phyloP scores from a whole-genome alignment of 2,888 invertebrate species.

The Eurytoma adleriae region DNA sequence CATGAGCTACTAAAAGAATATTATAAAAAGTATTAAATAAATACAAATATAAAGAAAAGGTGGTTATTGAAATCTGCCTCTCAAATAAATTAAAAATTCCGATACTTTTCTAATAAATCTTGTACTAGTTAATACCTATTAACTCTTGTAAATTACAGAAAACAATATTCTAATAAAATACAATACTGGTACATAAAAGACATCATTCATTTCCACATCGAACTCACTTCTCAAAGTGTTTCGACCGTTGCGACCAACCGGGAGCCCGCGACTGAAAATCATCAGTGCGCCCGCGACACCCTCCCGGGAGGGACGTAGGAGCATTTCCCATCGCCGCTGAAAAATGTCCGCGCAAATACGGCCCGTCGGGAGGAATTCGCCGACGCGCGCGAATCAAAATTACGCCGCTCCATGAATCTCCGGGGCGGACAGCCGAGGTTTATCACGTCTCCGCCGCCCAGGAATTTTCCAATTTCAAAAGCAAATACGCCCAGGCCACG shows the following conservation, averaged over 20 bases:
- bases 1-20: no score
- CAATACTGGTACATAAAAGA: no score
- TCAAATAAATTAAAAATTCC: no score
- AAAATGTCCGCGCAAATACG: background rate
- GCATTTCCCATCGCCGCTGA: background rate
- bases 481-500: slow-evolving; percentile 58
- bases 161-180: no score
- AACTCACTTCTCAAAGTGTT: background rate
- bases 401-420: slow-evolving; percentile 28
- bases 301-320: background rate
- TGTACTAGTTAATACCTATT: no score
- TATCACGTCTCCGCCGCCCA: slow-evolving; percentile 46
- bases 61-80: no score
- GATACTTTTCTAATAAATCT: no score
- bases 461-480: slow-evolving; percentile 68
- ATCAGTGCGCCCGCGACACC: background rate
- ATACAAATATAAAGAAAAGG: no score
- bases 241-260: background rate
- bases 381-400: slow-evolving; percentile 45
- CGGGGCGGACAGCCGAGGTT: slow-evolving; percentile 24
- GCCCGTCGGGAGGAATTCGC: background rate
- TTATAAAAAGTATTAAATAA: no score
- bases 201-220: background rate
- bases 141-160: no score
- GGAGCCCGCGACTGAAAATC: background rate